Percentiles rank a stretch among this genome's conserved stretches.
These are phyloP conservation scores for Chionodraco myersi DNA, from an alignment of 2,113 vertebrate genomes.

Conservation along the genomic window DNA sequence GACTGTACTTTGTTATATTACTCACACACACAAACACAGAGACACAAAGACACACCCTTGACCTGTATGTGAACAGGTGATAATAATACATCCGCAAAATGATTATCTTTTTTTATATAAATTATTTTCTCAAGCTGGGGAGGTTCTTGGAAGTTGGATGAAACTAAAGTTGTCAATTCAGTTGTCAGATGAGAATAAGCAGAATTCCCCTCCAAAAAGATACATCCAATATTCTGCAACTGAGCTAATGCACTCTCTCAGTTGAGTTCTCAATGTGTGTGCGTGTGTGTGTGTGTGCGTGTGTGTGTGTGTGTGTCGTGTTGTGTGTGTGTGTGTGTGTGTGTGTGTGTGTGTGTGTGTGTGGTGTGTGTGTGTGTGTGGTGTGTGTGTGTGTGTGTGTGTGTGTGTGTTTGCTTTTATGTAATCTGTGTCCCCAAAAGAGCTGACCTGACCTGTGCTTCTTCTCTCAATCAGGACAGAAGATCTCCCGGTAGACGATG, in stretches of 20 bases:
- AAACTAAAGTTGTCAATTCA: no score
- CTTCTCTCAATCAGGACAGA: conserved; percentile 88
- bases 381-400: background rate
- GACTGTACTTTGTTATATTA: conserved; percentile 25
- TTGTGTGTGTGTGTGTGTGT: background rate
- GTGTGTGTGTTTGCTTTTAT: background rate
- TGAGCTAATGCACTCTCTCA: no score
- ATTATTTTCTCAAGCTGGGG: no score
- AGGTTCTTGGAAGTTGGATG: no score
- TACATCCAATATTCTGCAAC: no score
- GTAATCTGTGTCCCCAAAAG: conserved; percentile 1
- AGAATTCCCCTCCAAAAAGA: no score
- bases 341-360: background rate
- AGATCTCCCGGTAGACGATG: conserved; percentile 90
- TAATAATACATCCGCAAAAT: background rate
- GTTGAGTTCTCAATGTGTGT: no score
- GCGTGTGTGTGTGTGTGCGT: no score
- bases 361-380: no score
- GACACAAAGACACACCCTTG: conserved; percentile 23
- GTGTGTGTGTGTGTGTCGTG: no score
- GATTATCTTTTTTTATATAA: background rate
- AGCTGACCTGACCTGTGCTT: conserved; percentile 65
- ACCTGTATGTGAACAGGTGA: background rate
- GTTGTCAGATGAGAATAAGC: no score
- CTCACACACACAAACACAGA: background rate